Evolutionary conservation across 2,797 vertebrate genomes (phyloP), one percentile per base, ranked within the genome.

Genomic region (Acropternis orthonyx): DNA sequence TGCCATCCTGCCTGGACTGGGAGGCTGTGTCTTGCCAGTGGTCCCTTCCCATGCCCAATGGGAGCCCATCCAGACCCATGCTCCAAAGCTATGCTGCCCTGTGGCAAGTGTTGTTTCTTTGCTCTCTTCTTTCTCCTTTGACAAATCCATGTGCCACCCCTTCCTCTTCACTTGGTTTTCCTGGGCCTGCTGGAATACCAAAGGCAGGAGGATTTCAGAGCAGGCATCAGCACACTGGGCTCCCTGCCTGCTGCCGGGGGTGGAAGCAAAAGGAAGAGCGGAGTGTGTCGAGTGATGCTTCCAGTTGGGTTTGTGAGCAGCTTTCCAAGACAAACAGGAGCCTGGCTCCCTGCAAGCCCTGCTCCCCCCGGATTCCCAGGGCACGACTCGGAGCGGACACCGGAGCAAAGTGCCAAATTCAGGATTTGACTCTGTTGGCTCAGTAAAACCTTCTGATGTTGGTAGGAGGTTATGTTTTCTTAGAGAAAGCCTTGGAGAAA

Each of bases 381-480:
- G 8, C 26, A 1, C 27, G 89, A 55, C 74, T 78, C 6, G 1
- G 36, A 72, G 62, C 0, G 2, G 82, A 56, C 16, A 39, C 73
- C 1, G 1, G 48, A 63, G 46, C 36, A 3, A 91, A 96, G 88
- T 24, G 82, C 91, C 74, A 93, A 80, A 95, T 39, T 37, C 69
- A 73, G 79, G 44, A 49, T 74, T 95, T 85, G 67, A 32, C 93
- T 90, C 54, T 93, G 88, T 89, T 21, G 15, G 92, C 68, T 91
- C 13, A 0, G 68, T 65, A 7, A n/a, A 88, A 56, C 2, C 2
- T 59, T 87, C 91, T 90, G 94, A 89, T 96, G 93, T 81, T 93
- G 92, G 95, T 93, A 91, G 95, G 92, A 96, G 92, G 96, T 59
- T 26, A 7, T 96, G 95, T 95, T 97, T 97, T 93, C 82, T n/a